Evolutionary conservation across 2,113 vertebrate genomes (phyloP).

Genomic region (Saccopteryx leptura): DNA sequence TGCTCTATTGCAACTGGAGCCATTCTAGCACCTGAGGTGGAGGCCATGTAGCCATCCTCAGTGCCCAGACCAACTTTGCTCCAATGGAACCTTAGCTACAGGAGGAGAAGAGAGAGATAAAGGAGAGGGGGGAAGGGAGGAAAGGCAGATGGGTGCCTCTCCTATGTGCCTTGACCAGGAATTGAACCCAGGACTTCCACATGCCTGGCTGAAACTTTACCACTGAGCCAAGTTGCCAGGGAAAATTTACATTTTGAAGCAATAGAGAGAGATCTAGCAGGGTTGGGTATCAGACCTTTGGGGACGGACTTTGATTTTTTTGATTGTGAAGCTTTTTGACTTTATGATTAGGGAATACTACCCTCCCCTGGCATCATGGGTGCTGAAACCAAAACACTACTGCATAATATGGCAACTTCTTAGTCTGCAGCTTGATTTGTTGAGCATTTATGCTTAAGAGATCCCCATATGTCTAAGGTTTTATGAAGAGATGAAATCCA

Average conservation of each 20-base stretch:
- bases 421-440: not conserved
- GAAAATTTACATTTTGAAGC: not conserved
- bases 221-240: too few relatives aligned
- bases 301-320: not conserved
- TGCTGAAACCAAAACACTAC: not conserved
- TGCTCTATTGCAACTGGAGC: too few relatives aligned
- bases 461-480: not conserved
- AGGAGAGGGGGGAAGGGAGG: too few relatives aligned
- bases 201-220: too few relatives aligned
- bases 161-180: too few relatives aligned
- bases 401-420: not conserved
- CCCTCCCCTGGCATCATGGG: not conserved
- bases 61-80: too few relatives aligned
- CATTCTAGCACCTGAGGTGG: too few relatives aligned
- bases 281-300: not conserved
- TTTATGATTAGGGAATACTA: not conserved
- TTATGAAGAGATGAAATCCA: not conserved
- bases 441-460: not conserved
- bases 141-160: too few relatives aligned
- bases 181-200: too few relatives aligned
- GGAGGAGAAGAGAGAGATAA: too few relatives aligned
- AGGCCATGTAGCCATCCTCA: too few relatives aligned
- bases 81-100: too few relatives aligned
- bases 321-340: not conserved
- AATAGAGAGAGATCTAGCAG: not conserved